Evolutionary conservation across 2,113 vertebrate genomes (phyloP), one percentile per base, ranked within the genome.

Genomic region (Cardinalis cardinalis): DNA sequence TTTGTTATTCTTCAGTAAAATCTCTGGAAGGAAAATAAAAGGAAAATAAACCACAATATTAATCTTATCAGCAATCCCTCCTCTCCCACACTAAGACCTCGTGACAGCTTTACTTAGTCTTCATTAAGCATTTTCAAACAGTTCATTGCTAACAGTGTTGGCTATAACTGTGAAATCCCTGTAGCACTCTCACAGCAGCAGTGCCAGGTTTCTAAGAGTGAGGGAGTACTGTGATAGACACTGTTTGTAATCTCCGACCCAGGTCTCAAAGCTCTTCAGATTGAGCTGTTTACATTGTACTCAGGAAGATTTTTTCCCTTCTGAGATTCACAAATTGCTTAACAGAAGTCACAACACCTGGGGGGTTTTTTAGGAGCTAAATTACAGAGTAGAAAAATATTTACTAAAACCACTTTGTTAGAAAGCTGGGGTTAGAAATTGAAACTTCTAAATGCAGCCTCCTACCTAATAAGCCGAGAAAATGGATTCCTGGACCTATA

Each of bases 101-200:
- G 14, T 71, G 87, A 83, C 81, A 89, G 71, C 14, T 74, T 90
- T 69, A 66, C 55, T 79, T 84, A 77, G 61, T 84, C 65, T 94
- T 86, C 84, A 59, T 95, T 90, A 80, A 36, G 48, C 25, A 9
- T 93, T 92, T 88, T 89, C 64, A 69, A 92, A 74, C 68, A 93
- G 56, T 19, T 82, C 26, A 20, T 43, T 52, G 55, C 40, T 76
- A 90, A 40, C 40, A 49, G 48, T 5, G 3, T 66, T 60, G 66
- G 84, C 65, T 66, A 6, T 7, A 87, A 70, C 64, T 55, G 48
- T 61, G 75, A 73, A 85, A 85, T 87, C 89, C 75, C 55, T 85
- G 29, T 32, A 87, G 44, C 23, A 15, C 64, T 85, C 68, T 87
- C 64, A 34, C 36, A 79, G 81, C n/a, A 75, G 16, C 26, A 92